Evolutionary conservation across 2,888 invertebrate genomes (phyloP), one percentile per base, ranked within the genome.

Genomic region (Diploptera punctata): DNA sequence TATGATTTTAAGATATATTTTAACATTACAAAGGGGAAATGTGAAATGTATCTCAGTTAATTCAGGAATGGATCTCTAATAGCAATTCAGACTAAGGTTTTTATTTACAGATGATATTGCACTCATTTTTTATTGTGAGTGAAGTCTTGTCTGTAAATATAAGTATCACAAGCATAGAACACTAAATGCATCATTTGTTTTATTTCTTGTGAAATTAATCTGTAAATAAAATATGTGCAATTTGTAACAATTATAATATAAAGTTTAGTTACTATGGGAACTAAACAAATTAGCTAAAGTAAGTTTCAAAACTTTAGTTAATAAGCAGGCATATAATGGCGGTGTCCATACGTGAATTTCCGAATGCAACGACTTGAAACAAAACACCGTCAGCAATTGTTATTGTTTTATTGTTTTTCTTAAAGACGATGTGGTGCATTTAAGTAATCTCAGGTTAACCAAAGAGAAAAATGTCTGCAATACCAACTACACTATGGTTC

Each of bases 391-490:
- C 33, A 33, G 33, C 5, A 10, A 33, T 33, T n/a, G n/a, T 38
- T 7, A 13, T n/a, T n/a, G 16, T 18, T 3, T 60, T 26, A 60
- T 60, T 1, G 4, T 60, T 31, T 9, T 29, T 2, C 18, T 60
- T 24, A 7, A 0, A 18, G 38, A 61, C 33, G 33, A n/a, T 7
- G 19, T 24, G n/a, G n/a, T 18, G 38, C 4, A 26, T 61, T 65
- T 44, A 65, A 13, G 19, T n/a, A 47, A 65, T 65, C 47, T 65
- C 65, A 65, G 65, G 65, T 65, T 65, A 47, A 65, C 47, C 47
- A 47, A 65, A 65, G 65, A 65, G 29, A 26, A 65, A 33, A 2
- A 61, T 18, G 9, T 13, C 38, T 21, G 19, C 61, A 21, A 61
- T 19, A 21, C 61, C 61, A 19, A 61, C 38, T 61, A 61, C 61